These are phyloP conservation scores for Falco novaeseelandiae DNA, from an alignment of 2,797 vertebrate genomes.

Conservation along the genomic window DNA sequence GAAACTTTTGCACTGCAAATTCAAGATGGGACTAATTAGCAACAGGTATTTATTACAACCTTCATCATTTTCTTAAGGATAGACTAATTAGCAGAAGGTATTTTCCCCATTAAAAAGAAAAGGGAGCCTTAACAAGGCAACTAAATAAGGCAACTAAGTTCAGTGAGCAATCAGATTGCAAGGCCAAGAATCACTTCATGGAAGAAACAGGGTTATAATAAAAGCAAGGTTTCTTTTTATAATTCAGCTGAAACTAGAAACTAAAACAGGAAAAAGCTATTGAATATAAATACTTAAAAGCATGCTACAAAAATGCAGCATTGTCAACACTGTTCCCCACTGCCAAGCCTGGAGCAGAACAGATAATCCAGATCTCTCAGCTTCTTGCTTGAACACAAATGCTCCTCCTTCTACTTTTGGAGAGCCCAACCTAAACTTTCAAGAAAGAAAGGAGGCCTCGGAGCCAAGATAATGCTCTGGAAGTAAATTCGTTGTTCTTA, in stretches of 20 bases:
- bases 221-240: not conserved
- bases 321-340: not conserved
- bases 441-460: not conserved
- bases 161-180: not conserved
- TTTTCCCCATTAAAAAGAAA: not conserved
- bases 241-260: not conserved
- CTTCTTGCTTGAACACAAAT: not conserved
- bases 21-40: not conserved
- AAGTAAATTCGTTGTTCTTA: not conserved
- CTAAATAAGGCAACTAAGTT: not conserved
- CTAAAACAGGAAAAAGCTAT: not conserved
- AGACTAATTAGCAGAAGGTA: not conserved
- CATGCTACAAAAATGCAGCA: not conserved
- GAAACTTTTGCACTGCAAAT: not conserved
- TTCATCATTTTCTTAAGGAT: fast-evolving
- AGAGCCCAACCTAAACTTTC: not conserved
- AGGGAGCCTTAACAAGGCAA: not conserved
- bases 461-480: not conserved
- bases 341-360: not conserved
- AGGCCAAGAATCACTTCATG: not conserved
- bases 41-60: not conserved
- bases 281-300: not conserved
- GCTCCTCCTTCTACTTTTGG: not conserved
- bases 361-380: not conserved
- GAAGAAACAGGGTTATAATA: not conserved